Evolutionary conservation across 2,113 vertebrate genomes (phyloP).

Genomic region (Cnemophilus loriae): DNA sequence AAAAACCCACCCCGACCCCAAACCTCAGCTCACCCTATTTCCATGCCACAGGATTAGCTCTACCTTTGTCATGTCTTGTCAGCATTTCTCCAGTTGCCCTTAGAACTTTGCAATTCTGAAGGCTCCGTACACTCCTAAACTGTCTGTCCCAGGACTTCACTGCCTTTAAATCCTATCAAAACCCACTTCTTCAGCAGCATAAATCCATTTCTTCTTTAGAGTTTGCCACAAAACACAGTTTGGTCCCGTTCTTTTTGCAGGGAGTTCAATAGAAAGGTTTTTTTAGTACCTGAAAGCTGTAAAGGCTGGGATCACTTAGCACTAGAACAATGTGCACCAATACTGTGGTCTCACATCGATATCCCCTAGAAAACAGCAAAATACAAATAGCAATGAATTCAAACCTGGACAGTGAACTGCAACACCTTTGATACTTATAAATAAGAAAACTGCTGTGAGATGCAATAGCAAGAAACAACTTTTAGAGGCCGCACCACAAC

Average conservation of each 20-base stretch:
- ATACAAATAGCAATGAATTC: neutral
- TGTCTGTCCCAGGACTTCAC: neutral
- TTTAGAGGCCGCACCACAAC: neutral
- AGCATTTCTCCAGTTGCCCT: neutral
- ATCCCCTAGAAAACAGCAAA: neutral
- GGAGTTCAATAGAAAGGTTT: neutral
- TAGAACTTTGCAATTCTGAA: neutral
- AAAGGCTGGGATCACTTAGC: neutral
- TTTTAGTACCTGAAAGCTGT: neutral
- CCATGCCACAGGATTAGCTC: neutral
- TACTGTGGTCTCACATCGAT: neutral
- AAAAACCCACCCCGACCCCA: neutral
- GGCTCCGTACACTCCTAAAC: neutral
- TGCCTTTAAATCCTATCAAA: neutral
- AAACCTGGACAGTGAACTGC: neutral
- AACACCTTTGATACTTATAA: neutral
- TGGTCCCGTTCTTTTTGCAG: neutral
- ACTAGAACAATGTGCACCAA: neutral
- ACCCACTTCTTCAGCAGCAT: neutral
- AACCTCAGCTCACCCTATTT: neutral
- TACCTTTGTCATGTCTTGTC: neutral
- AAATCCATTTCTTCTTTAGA: neutral
- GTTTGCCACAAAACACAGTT: neutral
- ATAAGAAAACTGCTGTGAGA: neutral
- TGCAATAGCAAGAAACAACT: neutral